A percentile compares a stretch with the other conserved stretches of the same genome.
These are phyloP conservation scores for Prunella strophiata DNA, from an alignment of 2,797 vertebrate genomes.

Conservation along the genomic window DNA sequence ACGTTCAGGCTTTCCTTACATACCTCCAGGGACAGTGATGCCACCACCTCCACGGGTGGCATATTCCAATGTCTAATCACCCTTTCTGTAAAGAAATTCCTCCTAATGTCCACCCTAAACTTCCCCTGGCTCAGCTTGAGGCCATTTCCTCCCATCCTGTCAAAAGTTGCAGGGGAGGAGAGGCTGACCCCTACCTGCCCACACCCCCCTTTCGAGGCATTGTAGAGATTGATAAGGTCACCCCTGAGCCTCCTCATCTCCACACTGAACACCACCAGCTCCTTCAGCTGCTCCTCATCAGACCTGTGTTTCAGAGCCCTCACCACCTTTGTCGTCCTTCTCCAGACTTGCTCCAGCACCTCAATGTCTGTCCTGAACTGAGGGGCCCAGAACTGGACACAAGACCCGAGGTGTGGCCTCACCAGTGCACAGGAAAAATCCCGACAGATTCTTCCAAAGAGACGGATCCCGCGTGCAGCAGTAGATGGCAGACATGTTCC, in stretches of 20 bases:
- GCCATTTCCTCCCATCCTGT: background rate
- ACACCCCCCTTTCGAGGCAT: accelerated
- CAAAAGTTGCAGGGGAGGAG: background rate
- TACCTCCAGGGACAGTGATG: background rate
- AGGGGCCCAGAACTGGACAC: background rate
- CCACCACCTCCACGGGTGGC: accelerated
- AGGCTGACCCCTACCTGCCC: background rate
- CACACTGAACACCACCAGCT: background rate
- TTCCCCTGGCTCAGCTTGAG: background rate
- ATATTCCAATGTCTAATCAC: background rate
- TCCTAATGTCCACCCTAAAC: background rate
- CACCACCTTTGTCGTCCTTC: background rate
- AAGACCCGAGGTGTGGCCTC: background rate
- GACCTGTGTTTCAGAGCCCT: background rate
- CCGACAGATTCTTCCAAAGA: background rate
- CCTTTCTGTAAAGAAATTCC: background rate
- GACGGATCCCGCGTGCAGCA: accelerated
- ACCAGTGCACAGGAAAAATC: background rate
- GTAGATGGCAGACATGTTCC: slow-evolving; percentile 50
- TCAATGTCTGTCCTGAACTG: background rate
- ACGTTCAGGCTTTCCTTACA: background rate
- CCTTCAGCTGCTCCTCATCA: background rate
- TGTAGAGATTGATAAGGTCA: accelerated
- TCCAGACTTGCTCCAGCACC: background rate
- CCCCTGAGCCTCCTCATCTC: background rate